Percentiles rank a stretch among this genome's conserved stretches.
Conservation (phyloP, 2,888 invertebrate genomes). For the Rhagium mordax region DNA sequence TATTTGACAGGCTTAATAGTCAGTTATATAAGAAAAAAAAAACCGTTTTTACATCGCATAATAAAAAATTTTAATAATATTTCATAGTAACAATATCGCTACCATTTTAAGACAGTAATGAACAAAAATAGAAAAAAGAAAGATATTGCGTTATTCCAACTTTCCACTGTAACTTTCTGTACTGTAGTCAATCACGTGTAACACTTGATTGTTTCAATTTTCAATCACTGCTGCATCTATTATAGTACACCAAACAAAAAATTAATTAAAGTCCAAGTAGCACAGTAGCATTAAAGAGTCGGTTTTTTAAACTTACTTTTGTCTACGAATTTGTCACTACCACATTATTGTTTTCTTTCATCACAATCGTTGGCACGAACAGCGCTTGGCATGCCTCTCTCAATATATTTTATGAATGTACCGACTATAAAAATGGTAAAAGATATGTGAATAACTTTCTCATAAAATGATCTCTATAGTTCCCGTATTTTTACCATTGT, state of each 20-base stretch:
- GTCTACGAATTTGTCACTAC: not conserved
- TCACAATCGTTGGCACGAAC: not conserved
- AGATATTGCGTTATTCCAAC: not conserved
- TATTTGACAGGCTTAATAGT: not conserved
- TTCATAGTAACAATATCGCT: not conserved
- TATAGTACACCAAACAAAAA: not conserved
- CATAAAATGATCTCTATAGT: no score
- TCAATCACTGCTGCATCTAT: not conserved
- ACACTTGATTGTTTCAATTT: not conserved
- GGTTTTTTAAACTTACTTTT: not conserved
- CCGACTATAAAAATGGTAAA: no score
- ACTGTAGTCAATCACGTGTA: not conserved
- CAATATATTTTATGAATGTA: no score
- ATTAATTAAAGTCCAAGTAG: slow-evolving; percentile 1
- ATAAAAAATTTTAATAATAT: not conserved
- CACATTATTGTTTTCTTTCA: not conserved
- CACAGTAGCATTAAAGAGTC: not conserved
- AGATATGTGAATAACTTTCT: no score
- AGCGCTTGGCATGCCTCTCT: not conserved
- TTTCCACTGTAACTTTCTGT: not conserved
- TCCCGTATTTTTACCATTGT: no score
- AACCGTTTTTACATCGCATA: not conserved
- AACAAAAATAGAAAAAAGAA: not conserved
- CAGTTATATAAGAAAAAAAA: not conserved
- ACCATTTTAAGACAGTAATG: not conserved